A percentile compares a stretch with the other conserved stretches of the same genome.
Evolutionary conservation across 2,113 vertebrate genomes (phyloP).

Genomic region (Orcinus orca): DNA sequence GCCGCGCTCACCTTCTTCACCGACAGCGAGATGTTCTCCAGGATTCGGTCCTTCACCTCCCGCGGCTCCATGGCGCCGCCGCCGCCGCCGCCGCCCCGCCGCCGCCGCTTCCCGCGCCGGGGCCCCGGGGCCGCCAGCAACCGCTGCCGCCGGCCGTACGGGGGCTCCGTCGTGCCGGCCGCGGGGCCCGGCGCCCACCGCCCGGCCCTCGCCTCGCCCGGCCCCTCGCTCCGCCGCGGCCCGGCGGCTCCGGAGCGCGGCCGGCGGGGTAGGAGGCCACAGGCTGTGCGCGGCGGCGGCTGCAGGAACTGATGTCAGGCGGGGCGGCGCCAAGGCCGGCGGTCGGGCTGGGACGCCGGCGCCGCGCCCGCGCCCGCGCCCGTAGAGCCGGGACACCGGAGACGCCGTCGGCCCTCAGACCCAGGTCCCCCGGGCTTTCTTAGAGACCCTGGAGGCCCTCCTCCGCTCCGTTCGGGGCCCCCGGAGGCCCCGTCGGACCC

Average conservation of each 20-base stretch:
- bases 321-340: slow-evolving; percentile 57
- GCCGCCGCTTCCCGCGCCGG: slow-evolving; percentile 72
- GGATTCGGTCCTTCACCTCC: slow-evolving; percentile 96
- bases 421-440: background rate
- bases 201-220: slow-evolving; percentile 42
- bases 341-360: background rate
- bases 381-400: background rate
- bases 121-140: slow-evolving; percentile 60
- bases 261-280: slow-evolving; percentile 51
- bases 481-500: background rate
- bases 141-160: slow-evolving; percentile 75
- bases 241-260: slow-evolving; percentile 46
- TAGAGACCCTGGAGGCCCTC: background rate
- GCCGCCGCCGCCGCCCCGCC: slow-evolving; percentile 50
- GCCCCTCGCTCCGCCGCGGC: slow-evolving; percentile 51
- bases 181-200: slow-evolving; percentile 68
- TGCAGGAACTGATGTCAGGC: slow-evolving; percentile 77
- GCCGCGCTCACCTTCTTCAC: slow-evolving; percentile 93
- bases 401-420: background rate
- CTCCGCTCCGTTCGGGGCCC: background rate
- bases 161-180: slow-evolving; percentile 70
- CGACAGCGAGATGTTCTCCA: slow-evolving; percentile 96
- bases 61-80: slow-evolving; percentile 90
- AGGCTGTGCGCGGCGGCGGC: slow-evolving; percentile 24
- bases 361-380: background rate